A percentile compares a stretch with the other conserved stretches of the same genome.
These are phyloP conservation scores for Ambastaia sidthimunki DNA, from an alignment of 2,797 vertebrate genomes.

Conservation along the genomic window DNA sequence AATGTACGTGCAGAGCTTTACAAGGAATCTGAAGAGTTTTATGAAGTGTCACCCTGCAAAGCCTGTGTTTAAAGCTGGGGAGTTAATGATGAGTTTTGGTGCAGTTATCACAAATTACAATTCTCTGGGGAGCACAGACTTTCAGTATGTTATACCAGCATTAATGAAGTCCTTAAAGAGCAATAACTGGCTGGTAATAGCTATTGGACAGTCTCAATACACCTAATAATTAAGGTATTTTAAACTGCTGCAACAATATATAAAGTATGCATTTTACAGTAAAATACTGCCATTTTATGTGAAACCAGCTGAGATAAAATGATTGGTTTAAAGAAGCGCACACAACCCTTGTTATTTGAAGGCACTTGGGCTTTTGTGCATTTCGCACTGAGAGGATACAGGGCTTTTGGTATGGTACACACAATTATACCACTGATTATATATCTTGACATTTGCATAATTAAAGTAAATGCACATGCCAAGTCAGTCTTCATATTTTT, in stretches of 20 bases:
- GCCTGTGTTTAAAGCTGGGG: slow-evolving; percentile 53
- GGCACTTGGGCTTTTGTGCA: neutral
- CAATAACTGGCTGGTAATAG: slow-evolving; percentile 12
- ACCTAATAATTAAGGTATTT: slow-evolving; percentile 18
- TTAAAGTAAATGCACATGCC: no score
- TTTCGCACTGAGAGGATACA: no score
- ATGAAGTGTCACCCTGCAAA: slow-evolving; percentile 62
- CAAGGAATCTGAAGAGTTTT: slow-evolving; percentile 44
- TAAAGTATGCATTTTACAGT: neutral
- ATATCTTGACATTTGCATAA: no score
- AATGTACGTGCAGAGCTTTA: slow-evolving; percentile 39
- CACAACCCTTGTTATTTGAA: neutral
- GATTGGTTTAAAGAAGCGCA: neutral
- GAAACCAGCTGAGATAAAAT: neutral
- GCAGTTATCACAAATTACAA: slow-evolving; percentile 57
- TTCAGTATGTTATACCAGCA: slow-evolving; percentile 5
- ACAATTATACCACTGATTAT: no score
- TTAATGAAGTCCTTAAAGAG: slow-evolving; percentile 30
- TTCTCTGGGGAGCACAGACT: slow-evolving; percentile 16
- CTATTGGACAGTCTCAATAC: slow-evolving; percentile 11
- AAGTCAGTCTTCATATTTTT: no score
- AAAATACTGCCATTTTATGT: slow-evolving; percentile 12
- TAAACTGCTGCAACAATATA: neutral
- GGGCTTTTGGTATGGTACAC: no score
- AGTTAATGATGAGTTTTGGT: slow-evolving; percentile 46